Percentiles rank a stretch among this genome's conserved stretches.
Evolutionary conservation across 2,888 invertebrate species (phyloP).

Genomic region (Drosophila leonis): DNA sequence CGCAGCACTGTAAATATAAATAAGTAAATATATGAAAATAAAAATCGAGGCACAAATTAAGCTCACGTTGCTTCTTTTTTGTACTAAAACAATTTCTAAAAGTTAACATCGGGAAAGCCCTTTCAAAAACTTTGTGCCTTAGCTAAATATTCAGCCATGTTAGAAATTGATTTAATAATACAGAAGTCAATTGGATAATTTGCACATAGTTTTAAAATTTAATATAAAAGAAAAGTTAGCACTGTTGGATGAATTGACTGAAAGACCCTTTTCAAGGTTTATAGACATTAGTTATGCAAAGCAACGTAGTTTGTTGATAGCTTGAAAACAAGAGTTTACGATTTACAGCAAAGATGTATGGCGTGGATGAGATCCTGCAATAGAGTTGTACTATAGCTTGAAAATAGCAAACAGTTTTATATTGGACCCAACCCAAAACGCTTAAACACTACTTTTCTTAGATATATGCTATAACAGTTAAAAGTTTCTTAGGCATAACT

Average conservation of each 20-base stretch:
- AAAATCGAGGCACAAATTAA: slow-evolving; percentile 61
- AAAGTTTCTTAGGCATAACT: slow-evolving; percentile 13
- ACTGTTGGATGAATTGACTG: background rate
- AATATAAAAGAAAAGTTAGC: background rate
- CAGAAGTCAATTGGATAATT: too few relatives aligned
- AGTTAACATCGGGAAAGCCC: slow-evolving; percentile 26
- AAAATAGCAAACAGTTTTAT: background rate
- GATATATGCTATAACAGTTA: too few relatives aligned
- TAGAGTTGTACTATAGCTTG: background rate
- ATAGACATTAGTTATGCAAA: background rate
- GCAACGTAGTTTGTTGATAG: background rate
- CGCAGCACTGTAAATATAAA: slow-evolving; percentile 66
- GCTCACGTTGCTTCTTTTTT: slow-evolving; percentile 38
- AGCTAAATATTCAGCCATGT: background rate
- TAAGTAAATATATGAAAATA: slow-evolving; percentile 64
- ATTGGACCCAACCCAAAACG: too few relatives aligned
- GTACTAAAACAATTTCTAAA: slow-evolving; percentile 53
- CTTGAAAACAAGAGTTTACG: background rate
- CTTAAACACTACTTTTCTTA: too few relatives aligned
- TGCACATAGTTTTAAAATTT: background rate
- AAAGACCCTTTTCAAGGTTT: too few relatives aligned
- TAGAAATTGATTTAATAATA: background rate
- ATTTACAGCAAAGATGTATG: background rate
- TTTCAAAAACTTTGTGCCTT: slow-evolving; percentile 20
- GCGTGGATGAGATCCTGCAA: background rate